Evolutionary conservation across 2,888 invertebrate species (phyloP).

Genomic region (Shargacucullia verbasci): DNA sequence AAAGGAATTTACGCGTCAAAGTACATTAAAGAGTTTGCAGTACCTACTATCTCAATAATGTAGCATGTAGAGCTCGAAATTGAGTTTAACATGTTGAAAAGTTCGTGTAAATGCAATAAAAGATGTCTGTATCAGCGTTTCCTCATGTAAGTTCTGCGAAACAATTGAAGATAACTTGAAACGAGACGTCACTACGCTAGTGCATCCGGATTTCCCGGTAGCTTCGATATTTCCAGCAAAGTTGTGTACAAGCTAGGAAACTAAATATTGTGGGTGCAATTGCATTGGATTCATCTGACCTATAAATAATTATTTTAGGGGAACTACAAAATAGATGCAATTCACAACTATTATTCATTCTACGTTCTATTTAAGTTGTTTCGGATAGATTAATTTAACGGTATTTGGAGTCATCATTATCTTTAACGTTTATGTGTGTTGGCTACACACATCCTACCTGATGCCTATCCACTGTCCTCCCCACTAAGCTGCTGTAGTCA

Average conservation of each 20-base stretch:
- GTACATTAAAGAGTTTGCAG: conserved; percentile 5
- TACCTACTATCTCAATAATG: conserved; percentile 1
- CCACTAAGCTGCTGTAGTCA: background rate
- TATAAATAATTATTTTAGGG: no score
- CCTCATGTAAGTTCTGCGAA: conserved; percentile 1
- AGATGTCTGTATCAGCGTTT: background rate
- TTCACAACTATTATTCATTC: no score
- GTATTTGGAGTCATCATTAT: no score
- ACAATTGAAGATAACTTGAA: conserved; percentile 16
- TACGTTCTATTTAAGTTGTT: no score
- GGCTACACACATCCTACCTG: no score
- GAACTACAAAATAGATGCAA: no score
- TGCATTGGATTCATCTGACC: conserved; percentile 12
- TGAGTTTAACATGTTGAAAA: conserved; percentile 1
- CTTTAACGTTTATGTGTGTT: no score
- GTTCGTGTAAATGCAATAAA: no score
- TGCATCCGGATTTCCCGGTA: conserved; percentile 21
- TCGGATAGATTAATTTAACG: no score
- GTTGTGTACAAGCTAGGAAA: conserved; percentile 33
- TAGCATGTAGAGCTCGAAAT: background rate
- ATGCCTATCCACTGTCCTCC: no score
- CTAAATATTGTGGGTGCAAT: conserved; percentile 38
- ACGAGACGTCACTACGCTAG: conserved; percentile 18
- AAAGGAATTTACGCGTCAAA: conserved; percentile 9
- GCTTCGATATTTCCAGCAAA: conserved; percentile 34